Percentiles rank a stretch among this genome's conserved stretches.
Evolutionary conservation across 2,797 vertebrate genomes (phyloP).

Genomic region (Typhlichthys eigenmanni): DNA sequence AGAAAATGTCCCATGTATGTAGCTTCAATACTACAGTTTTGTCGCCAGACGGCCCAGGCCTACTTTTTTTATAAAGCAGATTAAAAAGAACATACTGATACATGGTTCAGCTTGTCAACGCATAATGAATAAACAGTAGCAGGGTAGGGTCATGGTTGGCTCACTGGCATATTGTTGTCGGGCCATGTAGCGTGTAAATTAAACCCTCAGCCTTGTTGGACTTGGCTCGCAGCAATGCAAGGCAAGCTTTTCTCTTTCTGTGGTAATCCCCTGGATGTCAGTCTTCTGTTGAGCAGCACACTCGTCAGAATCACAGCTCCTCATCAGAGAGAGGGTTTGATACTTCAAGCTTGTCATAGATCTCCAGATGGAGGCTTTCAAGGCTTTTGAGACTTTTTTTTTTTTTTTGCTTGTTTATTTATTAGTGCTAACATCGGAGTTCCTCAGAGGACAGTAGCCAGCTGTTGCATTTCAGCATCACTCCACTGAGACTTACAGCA

Average conservation of each 20-base stretch:
- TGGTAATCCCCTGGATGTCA: conserved; percentile 56
- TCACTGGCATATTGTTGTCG: conserved; percentile 39
- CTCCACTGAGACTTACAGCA: conserved; percentile 62
- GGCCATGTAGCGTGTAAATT: conserved; percentile 45
- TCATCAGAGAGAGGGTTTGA: conserved; percentile 54
- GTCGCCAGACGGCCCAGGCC: neutral
- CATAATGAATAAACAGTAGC: conserved; percentile 19
- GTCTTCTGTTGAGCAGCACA: conserved; percentile 58
- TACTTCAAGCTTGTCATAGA: conserved; percentile 70
- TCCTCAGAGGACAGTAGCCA: conserved; percentile 75
- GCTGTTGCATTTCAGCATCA: conserved; percentile 74
- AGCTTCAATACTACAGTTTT: neutral
- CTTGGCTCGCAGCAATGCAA: conserved; percentile 41
- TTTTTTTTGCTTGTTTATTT: conserved; percentile 72
- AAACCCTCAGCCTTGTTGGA: conserved; percentile 30
- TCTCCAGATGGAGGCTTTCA: conserved; percentile 76
- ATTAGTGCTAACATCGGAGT: conserved; percentile 67
- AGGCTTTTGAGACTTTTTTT: conserved; percentile 41
- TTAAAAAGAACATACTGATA: conserved; percentile 22
- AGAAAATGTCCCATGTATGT: too few species aligned
- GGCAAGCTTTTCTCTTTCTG: conserved; percentile 27
- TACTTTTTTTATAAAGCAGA: conserved; percentile 11
- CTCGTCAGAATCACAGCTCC: conserved; percentile 63
- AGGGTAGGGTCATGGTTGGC: conserved; percentile 27
- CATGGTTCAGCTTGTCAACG: neutral